Conservation (phyloP, 23 tunicate species). For the Phallusia fumigata region DNA sequence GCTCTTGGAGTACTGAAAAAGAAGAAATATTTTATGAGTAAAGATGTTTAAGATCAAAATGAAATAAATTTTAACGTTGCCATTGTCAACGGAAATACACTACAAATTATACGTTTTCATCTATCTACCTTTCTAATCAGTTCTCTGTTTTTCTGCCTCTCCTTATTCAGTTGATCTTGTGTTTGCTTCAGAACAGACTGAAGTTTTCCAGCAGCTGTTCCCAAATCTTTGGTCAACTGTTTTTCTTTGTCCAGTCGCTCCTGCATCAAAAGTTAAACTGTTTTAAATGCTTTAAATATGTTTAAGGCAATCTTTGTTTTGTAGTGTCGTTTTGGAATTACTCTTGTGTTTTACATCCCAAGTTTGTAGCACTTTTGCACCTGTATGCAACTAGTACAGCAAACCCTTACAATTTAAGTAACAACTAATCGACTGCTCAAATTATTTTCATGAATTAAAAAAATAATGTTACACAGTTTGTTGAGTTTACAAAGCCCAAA, state of each 20-base stretch:
- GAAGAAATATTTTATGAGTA: background rate
- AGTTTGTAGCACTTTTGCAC: no score
- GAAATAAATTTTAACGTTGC: background rate
- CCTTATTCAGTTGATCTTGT: conserved; percentile 78
- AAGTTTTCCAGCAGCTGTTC: conserved; percentile 78
- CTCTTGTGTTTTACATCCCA: no score
- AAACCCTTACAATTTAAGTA: no score
- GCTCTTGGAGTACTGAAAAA: conserved; percentile 3
- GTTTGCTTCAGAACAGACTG: conserved; percentile 84
- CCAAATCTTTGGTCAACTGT: conserved; percentile 64
- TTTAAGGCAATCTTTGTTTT: no score
- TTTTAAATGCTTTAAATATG: no score
- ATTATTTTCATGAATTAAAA: no score
- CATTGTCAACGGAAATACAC: no score
- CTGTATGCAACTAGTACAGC: no score
- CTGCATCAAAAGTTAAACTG: conserved; percentile 20
- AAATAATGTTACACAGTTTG: no score
- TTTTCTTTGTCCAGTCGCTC: conserved; percentile 88
- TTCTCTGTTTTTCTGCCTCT: conserved; percentile 61
- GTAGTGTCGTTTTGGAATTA: no score
- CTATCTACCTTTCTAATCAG: conserved; percentile 20
- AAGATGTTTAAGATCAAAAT: background rate
- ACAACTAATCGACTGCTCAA: no score
- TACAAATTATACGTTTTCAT: background rate
- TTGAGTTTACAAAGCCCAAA: no score